Conservation (phyloP, 1,140 invertebrate species). For the Lineus longissimus region DNA sequence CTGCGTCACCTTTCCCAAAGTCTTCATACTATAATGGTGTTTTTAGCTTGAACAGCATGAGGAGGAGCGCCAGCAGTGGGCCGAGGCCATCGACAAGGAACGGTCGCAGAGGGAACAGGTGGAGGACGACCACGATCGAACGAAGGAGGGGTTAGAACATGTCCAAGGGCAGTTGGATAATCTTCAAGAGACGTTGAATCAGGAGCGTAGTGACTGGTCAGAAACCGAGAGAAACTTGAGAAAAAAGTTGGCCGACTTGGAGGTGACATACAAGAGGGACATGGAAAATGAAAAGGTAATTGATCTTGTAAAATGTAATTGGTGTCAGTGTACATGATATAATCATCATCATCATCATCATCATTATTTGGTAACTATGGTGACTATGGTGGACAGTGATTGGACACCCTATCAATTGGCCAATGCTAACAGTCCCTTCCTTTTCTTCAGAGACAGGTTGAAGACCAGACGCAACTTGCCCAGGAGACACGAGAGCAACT, state of each 20-base stretch:
- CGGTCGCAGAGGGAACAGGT: not conserved
- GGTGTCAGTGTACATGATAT: not conserved
- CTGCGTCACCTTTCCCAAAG: not conserved
- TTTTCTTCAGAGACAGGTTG: not conserved
- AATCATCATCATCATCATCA: no score
- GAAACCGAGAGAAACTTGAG: conserved; percentile 35
- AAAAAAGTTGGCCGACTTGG: conserved; percentile 35
- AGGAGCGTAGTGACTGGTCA: conserved; percentile 42
- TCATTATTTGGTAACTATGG: no score
- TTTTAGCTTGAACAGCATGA: not conserved
- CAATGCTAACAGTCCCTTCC: not conserved
- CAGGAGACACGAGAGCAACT: not conserved
- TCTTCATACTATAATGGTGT: not conserved
- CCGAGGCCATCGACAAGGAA: not conserved
- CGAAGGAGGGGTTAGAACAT: conserved; percentile 4
- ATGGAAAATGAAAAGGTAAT: conserved; percentile 40
- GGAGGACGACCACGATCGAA: not conserved
- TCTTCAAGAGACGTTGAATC: conserved; percentile 7
- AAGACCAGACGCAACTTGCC: no score
- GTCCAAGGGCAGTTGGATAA: not conserved
- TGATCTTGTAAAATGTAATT: not conserved
- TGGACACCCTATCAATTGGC: no score
- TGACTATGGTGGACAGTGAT: no score
- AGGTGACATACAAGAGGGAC: conserved; percentile 35
- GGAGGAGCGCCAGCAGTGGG: not conserved